Percentiles rank a stretch among this genome's conserved stretches.
Conservation (phyloP, 37 sponge, comb jelly and placozoan species). For the Chondrilla cf. caribensis region DNA sequence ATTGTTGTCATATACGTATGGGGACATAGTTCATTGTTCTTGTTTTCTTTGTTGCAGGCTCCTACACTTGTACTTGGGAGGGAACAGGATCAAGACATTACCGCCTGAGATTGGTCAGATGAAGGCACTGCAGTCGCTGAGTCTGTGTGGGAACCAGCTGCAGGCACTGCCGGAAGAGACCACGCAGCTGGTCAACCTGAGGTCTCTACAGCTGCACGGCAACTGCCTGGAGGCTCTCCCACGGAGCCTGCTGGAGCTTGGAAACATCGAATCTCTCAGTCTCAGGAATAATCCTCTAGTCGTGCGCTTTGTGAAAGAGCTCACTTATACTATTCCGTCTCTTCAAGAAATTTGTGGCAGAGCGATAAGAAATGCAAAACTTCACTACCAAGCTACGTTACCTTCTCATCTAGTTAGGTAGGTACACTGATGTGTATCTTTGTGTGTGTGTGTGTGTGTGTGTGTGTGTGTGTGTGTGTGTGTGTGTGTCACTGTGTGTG, state of each 20-base stretch:
- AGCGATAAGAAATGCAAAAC: conserved; percentile 32
- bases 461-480: too few relatives aligned
- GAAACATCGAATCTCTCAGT: conserved; percentile 71
- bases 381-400: background rate
- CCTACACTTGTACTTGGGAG: conserved; percentile 79
- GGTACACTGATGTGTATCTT: too few relatives aligned
- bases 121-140: conserved; percentile 42
- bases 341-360: conserved; percentile 69
- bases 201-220: conserved; percentile 71
- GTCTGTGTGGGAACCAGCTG: conserved; percentile 67
- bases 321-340: conserved; percentile 50
- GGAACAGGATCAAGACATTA: conserved; percentile 55
- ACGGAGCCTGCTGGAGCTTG: conserved; percentile 55
- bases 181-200: conserved; percentile 43
- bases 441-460: too few relatives aligned
- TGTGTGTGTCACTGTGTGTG: too few relatives aligned
- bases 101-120: conserved; percentile 73
- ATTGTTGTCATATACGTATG: too few relatives aligned
- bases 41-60: conserved; percentile 48
- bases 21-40: too few relatives aligned
- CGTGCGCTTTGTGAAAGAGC: conserved; percentile 66
- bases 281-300: conserved; percentile 85
- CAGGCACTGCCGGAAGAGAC: conserved; percentile 55
- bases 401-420: conserved; percentile 1
- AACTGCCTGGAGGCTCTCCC: conserved; percentile 83